Evolutionary conservation across 2,797 vertebrate species (phyloP).

Genomic region (Coregonus suidteri): DNA sequence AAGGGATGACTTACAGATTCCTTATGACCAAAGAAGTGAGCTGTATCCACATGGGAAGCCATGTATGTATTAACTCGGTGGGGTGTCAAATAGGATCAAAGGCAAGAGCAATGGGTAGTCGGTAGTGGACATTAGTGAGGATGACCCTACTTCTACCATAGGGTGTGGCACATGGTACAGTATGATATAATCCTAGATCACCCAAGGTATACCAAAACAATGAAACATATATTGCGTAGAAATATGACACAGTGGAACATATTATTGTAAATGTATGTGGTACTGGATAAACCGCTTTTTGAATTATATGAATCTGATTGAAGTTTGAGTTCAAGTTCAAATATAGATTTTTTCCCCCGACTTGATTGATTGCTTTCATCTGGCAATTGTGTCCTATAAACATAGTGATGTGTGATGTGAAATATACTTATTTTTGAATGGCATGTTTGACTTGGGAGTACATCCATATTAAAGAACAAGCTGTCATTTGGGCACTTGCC

Average conservation of each 20-base stretch:
- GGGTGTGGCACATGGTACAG: conserved; percentile 42
- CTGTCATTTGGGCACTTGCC: conserved; percentile 24
- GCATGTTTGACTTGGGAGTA: not conserved
- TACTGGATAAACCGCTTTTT: not conserved
- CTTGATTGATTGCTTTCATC: not conserved
- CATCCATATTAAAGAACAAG: conserved; percentile 8
- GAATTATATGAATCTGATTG: not conserved
- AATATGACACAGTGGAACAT: not conserved
- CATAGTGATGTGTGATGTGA: not conserved
- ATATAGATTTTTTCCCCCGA: not conserved
- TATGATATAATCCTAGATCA: not conserved
- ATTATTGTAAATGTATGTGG: not conserved
- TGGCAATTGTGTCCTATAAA: not conserved
- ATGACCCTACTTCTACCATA: conserved; percentile 25
- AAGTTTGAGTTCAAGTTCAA: no score
- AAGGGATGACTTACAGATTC: conserved; percentile 39
- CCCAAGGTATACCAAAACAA: not conserved
- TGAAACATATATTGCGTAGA: not conserved
- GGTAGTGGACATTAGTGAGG: conserved; percentile 20
- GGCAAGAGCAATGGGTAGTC: conserved; percentile 39
- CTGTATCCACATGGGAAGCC: conserved; percentile 37
- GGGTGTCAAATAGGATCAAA: conserved; percentile 23
- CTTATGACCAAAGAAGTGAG: conserved; percentile 28
- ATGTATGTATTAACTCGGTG: conserved; percentile 36
- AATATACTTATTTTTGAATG: not conserved